phyloP scores from a whole-genome alignment of 2,888 invertebrate species.

The Standfussiana lucernea region DNA sequence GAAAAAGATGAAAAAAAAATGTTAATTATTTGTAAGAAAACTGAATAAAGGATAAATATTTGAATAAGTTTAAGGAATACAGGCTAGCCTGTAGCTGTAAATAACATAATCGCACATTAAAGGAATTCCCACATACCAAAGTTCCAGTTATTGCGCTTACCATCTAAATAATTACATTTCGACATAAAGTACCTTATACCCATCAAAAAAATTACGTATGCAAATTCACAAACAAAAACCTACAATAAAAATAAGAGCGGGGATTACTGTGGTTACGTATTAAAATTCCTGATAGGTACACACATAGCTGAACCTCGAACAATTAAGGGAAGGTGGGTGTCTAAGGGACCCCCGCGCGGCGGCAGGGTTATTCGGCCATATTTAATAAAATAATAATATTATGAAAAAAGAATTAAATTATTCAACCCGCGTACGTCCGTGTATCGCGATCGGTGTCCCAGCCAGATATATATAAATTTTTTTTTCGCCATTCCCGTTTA shows the following conservation, averaged over 20 bases:
- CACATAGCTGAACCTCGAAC: conserved; percentile 77
- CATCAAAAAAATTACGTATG: conserved; percentile 76
- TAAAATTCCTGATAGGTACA: conserved; percentile 86
- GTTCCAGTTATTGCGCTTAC: neutral
- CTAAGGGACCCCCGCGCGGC: conserved; percentile 69
- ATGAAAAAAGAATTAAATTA: conserved; percentile 87
- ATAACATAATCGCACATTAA: neutral
- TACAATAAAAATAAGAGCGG: conserved; percentile 85
- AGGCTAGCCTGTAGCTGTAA: neutral
- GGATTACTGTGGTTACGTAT: conserved; percentile 80
- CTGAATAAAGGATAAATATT: too few relatives aligned
- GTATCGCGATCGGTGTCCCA: conserved; percentile 89
- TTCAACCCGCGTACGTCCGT: conserved; percentile 85
- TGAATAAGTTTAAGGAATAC: neutral
- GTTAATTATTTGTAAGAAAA: too few relatives aligned
- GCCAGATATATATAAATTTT: conserved; percentile 83
- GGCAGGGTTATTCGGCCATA: conserved; percentile 81
- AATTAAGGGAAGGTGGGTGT: conserved; percentile 82
- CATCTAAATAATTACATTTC: conserved; percentile 15
- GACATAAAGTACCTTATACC: conserved; percentile 69
- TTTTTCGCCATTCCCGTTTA: conserved; percentile 82
- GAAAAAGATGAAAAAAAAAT: too few relatives aligned
- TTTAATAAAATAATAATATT: conserved; percentile 83
- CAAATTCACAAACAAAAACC: conserved; percentile 81
- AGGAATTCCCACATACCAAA: neutral